These are phyloP conservation scores for Aporophyla nigra DNA, from an alignment of 2,888 invertebrate species.

Conservation along the genomic window DNA sequence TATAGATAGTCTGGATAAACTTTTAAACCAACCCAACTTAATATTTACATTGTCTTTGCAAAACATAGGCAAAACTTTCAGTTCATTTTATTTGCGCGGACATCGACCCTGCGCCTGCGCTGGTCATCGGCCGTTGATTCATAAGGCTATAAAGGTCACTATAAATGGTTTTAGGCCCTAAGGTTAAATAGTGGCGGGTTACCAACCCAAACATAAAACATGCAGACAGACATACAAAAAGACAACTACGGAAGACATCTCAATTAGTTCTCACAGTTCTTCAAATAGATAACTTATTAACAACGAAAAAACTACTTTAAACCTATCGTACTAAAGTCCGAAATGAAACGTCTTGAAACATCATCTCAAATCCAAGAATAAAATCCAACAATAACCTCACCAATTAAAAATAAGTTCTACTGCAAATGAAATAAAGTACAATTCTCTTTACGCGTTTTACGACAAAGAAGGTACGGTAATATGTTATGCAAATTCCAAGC, in stretches of 20 bases:
- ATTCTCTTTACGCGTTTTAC: constrained; percentile 36
- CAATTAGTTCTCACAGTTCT: constrained; percentile 87
- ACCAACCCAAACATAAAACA: constrained; percentile 56
- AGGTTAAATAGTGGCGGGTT: constrained; percentile 58
- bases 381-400: constrained; percentile 65
- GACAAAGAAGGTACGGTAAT: constrained; percentile 55
- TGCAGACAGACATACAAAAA: constrained; percentile 79
- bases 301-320: constrained; percentile 70
- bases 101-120: constrained; percentile 27
- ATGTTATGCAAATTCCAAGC: constrained; percentile 73
- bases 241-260: constrained; percentile 83
- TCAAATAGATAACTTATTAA: constrained; percentile 78
- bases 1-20: too few relatives aligned
- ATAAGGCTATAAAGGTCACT: constrained; percentile 37
- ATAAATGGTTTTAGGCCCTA: constrained; percentile 29
- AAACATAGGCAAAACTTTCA: constrained; percentile 5
- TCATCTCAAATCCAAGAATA: constrained; percentile 73
- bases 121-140: constrained; percentile 32
- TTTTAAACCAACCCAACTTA: too few relatives aligned
- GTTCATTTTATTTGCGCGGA: constrained; percentile 2
- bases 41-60: not conserved
- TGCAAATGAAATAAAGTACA: constrained; percentile 17
- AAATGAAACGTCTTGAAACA: constrained; percentile 52
- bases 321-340: constrained; percentile 4
- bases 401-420: constrained; percentile 70